These are phyloP conservation scores for Sylvilagus floridanus DNA, from an alignment of 2,797 vertebrate species.

Conservation along the genomic window DNA sequence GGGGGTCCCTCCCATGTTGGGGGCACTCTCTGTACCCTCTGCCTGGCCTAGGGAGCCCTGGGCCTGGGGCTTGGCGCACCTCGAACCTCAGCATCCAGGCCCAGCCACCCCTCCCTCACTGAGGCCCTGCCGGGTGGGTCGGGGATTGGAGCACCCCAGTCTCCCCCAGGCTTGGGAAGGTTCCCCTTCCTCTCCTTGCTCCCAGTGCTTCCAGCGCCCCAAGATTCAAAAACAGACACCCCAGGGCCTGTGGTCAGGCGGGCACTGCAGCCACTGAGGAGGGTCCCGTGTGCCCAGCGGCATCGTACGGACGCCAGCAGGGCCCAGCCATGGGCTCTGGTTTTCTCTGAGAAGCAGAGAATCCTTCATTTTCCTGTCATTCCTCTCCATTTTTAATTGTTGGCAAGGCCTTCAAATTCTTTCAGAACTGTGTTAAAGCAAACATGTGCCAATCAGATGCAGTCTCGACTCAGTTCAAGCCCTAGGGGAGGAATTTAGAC, in stretches of 20 bases:
- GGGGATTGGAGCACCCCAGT: background rate
- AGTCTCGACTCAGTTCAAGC: background rate
- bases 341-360: background rate
- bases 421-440: conserved; percentile 18
- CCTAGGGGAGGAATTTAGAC: background rate
- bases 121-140: background rate
- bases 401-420: background rate
- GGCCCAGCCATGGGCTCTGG: background rate
- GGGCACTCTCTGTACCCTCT: too few relatives aligned
- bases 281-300: rapidly evolving
- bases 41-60: background rate
- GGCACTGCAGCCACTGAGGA: too few relatives aligned
- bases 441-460: background rate
- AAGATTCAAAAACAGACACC: background rate
- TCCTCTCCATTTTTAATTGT: background rate
- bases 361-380: background rate
- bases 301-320: rapidly evolving
- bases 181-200: background rate
- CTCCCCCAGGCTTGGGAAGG: background rate
- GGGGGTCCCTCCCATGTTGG: background rate
- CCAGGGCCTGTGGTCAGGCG: rapidly evolving
- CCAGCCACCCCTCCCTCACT: rapidly evolving
- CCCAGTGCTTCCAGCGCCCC: background rate
- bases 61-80: too few relatives aligned
- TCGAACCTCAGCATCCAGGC: background rate